These are phyloP conservation scores for Eupithecia vulgata DNA, from an alignment of 2,888 invertebrate genomes.

Conservation along the genomic window DNA sequence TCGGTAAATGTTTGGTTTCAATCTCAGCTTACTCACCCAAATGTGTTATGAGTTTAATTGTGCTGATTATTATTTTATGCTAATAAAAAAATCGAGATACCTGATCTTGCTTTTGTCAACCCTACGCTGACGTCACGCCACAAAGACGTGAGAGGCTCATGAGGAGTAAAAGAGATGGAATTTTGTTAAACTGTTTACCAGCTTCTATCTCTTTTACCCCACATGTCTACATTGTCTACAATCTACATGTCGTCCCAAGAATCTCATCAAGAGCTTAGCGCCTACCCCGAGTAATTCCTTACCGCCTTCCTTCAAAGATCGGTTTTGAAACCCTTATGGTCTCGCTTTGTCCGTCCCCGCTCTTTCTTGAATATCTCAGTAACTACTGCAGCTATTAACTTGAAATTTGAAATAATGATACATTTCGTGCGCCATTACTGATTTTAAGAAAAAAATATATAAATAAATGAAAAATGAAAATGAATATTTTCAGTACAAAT, in stretches of 20 bases:
- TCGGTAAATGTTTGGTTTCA: neutral
- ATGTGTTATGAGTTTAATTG: neutral
- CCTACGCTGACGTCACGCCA: conserved; percentile 35
- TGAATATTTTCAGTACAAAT: no score
- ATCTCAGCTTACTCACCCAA: neutral
- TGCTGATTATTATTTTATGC: neutral
- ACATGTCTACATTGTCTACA: conserved; percentile 13
- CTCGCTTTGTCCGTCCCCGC: no score
- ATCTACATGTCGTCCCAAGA: conserved; percentile 13
- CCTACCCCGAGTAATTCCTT: conserved; percentile 9
- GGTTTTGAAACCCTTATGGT: no score
- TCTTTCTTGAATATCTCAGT: no score
- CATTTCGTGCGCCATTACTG: no score
- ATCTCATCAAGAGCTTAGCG: conserved; percentile 18
- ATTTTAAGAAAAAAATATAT: no score
- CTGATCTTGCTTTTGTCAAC: conserved; percentile 25
- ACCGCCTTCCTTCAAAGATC: no score
- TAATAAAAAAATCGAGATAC: neutral
- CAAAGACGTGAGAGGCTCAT: conserved; percentile 31
- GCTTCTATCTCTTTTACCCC: conserved; percentile 5
- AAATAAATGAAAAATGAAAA: no score
- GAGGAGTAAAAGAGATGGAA: conserved; percentile 40
- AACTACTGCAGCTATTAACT: no score
- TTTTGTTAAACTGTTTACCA: conserved; percentile 18
- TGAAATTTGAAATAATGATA: no score